Evolutionary conservation across 2,113 vertebrate species (phyloP).

Genomic region (Sander vitreus): DNA sequence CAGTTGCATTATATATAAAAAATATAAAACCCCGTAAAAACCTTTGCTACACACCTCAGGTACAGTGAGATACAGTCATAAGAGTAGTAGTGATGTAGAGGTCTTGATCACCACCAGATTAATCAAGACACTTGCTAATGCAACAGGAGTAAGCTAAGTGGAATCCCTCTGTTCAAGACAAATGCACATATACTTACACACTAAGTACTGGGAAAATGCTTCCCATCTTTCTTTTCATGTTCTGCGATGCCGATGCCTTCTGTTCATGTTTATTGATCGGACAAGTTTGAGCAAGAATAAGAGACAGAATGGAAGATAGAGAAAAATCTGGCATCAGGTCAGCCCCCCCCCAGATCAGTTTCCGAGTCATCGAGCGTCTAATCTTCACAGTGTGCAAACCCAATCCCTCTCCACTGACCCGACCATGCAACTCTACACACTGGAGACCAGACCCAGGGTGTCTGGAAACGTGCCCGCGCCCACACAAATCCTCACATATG

Average conservation of each 20-base stretch:
- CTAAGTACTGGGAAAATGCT: background rate
- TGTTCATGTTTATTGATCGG: conserved; percentile 49
- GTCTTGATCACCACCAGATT: background rate
- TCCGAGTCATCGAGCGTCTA: conserved; percentile 50
- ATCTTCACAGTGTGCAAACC: conserved; percentile 65
- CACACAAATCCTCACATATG: conserved; percentile 25
- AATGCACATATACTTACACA: background rate
- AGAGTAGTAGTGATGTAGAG: background rate
- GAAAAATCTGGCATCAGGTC: conserved; percentile 44
- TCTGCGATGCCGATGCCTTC: background rate
- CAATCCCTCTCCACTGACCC: conserved; percentile 60
- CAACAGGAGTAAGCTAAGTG: background rate
- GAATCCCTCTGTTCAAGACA: background rate
- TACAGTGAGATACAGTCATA: background rate
- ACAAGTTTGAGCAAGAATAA: conserved; percentile 9
- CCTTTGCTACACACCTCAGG: background rate
- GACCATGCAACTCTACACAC: conserved; percentile 60
- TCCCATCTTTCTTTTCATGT: conserved; percentile 21
- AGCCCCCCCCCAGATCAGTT: conserved; percentile 53
- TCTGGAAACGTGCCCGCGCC: conserved; percentile 21
- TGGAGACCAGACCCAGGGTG: conserved; percentile 9
- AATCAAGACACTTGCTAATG: background rate
- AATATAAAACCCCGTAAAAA: background rate
- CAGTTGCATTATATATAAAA: background rate
- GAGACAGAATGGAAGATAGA: background rate